phyloP scores from a whole-genome alignment of 2,797 vertebrate genomes.

The Halcyon chelicuti region DNA sequence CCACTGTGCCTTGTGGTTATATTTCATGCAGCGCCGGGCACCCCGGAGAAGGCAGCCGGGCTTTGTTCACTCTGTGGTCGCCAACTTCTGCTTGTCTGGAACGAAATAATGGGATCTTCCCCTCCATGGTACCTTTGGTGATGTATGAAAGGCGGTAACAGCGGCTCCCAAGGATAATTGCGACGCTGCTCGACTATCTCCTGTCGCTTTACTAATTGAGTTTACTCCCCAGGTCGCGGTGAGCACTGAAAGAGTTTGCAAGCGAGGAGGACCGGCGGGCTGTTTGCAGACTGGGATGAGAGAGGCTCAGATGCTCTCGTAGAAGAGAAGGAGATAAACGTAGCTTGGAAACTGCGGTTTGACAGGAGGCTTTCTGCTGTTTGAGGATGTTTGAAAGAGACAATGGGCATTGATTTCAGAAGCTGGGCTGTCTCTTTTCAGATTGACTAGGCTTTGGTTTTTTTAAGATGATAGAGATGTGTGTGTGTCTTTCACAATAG shows the following conservation, averaged over 20 bases:
- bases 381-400: neutral
- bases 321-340: neutral
- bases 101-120: neutral
- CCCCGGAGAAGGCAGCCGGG: neutral
- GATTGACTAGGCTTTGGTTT: neutral
- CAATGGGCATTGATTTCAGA: constrained; percentile 19
- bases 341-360: neutral
- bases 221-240: neutral
- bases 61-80: neutral
- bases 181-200: neutral
- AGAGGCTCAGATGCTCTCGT: neutral
- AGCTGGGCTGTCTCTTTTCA: neutral
- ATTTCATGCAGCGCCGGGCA: neutral
- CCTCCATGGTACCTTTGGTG: neutral
- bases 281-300: neutral
- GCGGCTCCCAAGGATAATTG: constrained; percentile 33
- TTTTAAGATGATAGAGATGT: neutral
- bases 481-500: neutral
- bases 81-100: neutral
- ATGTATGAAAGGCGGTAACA: neutral
- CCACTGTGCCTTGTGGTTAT: neutral
- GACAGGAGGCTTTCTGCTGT: constrained; percentile 5
- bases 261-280: neutral
- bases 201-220: neutral
- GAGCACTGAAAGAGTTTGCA: constrained; percentile 2